Conservation (phyloP, 2,113 vertebrate genomes). For the Prochilodus magdalenae region DNA sequence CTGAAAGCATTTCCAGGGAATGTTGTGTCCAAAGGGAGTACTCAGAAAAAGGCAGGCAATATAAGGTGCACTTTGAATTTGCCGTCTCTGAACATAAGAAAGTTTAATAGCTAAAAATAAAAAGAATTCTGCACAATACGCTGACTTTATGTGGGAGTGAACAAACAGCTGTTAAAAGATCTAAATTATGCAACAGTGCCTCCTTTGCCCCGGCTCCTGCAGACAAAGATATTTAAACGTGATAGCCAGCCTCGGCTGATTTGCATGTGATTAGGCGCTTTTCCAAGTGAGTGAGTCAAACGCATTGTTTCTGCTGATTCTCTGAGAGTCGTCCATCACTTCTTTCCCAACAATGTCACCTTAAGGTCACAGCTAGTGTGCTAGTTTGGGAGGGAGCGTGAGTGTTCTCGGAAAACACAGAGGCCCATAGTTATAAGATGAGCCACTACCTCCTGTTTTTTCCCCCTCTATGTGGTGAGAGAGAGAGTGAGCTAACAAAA, state of each 20-base stretch:
- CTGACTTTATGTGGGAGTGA: not conserved
- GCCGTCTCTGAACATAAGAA: constrained; percentile 5
- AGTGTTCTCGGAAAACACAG: constrained; percentile 50
- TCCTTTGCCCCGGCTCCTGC: not conserved
- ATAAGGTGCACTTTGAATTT: not conserved
- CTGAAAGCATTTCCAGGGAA: constrained; percentile 42
- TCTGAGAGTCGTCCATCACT: constrained; percentile 30
- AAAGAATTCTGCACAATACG: not conserved
- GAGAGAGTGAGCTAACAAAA: constrained; percentile 68
- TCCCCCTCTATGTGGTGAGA: constrained; percentile 51
- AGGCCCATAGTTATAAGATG: constrained; percentile 49
- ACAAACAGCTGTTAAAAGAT: constrained; percentile 5
- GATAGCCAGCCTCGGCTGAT: constrained; percentile 21
- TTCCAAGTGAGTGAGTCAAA: constrained; percentile 34
- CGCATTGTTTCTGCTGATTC: constrained; percentile 34
- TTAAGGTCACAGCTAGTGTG: constrained; percentile 51
- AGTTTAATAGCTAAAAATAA: not conserved
- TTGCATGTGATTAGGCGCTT: constrained; percentile 38
- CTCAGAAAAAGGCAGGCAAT: constrained; percentile 12
- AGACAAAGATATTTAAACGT: constrained; percentile 16
- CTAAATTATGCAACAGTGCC: not conserved
- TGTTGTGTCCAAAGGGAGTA: constrained; percentile 22
- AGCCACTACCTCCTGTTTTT: constrained; percentile 57
- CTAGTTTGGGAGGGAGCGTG: constrained; percentile 34
- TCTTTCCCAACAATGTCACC: constrained; percentile 43